Evolutionary conservation across 1,140 invertebrate genomes (phyloP), one percentile per base, ranked within the genome.

Genomic region (Drosophila bifasciata): DNA sequence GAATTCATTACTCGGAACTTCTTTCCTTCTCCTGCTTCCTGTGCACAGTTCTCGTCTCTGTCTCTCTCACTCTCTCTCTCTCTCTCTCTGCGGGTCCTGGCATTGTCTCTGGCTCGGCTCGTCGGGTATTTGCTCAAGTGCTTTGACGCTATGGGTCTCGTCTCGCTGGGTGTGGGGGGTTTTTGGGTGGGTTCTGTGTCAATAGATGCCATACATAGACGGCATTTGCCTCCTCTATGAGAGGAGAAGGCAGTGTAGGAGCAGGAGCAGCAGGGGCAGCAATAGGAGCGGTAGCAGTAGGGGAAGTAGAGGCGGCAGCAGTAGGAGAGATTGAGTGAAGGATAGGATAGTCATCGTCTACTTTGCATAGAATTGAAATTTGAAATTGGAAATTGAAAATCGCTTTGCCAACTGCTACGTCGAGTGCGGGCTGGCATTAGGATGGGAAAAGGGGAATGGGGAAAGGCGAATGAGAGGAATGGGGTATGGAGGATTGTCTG

Each of bases 311-410:
- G n/a, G n/a, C n/a, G n/a, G 11, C 25, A 36, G 32, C 3, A 16
- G 32, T 9, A 13, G 32, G 11, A 36, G 11, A 36, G 32, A 36
- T 13, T 36, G 32, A 36, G 32, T 36, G 32, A 36, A 36, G 32
- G 32, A 36, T 36, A 36, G 19, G 13, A 60, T 59, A 64, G 56
- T 72, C 56, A 59, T 50, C 41, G 59, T 60, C 77, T 85, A 63
- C 83, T 85, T 85, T 85, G 83, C 81, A 85, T 75, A 70, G 74
- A 85, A 81, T 74, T 70, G 50, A 85, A 78, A 83, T 78, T 80
- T 83, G 67, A 83, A 85, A 85, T 85, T 80, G 80, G 77, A 86
- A 86, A 79, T 78, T 78, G 76, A 75, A 75, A 75, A 83, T 83
- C 80, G 80, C 70, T 62, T 75, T 79, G 79, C 79, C 74, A 84